A percentile compares a stretch with the other conserved stretches of the same genome.
These are phyloP conservation scores for Syngnathus rostellatus DNA, from an alignment of 2,797 vertebrate genomes.

Conservation along the genomic window DNA sequence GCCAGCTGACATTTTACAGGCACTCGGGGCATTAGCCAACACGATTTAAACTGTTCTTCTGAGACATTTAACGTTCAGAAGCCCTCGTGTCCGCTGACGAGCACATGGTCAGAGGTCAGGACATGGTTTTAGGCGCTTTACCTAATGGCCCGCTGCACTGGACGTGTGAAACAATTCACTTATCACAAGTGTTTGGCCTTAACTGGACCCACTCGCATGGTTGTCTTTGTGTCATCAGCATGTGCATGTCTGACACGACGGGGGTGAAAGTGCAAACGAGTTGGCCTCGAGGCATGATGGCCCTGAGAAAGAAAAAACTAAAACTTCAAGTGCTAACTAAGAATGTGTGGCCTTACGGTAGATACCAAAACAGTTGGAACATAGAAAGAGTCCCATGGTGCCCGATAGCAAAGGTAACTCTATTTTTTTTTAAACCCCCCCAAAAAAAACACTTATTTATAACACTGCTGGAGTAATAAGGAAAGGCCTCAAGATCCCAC, in stretches of 20 bases:
- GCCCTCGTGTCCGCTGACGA: conserved; percentile 23
- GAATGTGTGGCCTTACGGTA: neutral
- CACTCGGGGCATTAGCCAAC: conserved; percentile 37
- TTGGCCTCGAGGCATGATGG: conserved; percentile 15
- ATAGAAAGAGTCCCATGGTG: neutral
- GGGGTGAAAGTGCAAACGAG: conserved; percentile 38
- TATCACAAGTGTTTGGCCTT: conserved; percentile 36
- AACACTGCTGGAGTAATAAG: no score
- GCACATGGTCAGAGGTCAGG: conserved; percentile 42
- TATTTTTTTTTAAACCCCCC: no score
- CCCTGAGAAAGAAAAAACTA: conserved; percentile 16
- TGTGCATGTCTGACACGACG: conserved; percentile 16
- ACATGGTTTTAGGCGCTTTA: conserved; percentile 44
- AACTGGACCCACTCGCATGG: conserved; percentile 13
- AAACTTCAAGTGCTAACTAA: conserved; percentile 1
- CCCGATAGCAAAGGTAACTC: no score
- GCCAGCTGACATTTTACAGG: conserved; percentile 60
- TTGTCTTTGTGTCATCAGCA: conserved; percentile 11
- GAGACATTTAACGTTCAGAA: conserved; percentile 32
- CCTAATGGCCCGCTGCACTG: conserved; percentile 45
- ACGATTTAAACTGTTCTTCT: conserved; percentile 35
- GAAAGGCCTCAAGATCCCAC: neutral
- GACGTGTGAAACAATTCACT: conserved; percentile 60
- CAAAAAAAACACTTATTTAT: no score
- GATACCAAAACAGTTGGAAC: neutral